Base-by-base conservation (phyloP, 2,797 vertebrate genomes). In the Otus scops region DNA sequence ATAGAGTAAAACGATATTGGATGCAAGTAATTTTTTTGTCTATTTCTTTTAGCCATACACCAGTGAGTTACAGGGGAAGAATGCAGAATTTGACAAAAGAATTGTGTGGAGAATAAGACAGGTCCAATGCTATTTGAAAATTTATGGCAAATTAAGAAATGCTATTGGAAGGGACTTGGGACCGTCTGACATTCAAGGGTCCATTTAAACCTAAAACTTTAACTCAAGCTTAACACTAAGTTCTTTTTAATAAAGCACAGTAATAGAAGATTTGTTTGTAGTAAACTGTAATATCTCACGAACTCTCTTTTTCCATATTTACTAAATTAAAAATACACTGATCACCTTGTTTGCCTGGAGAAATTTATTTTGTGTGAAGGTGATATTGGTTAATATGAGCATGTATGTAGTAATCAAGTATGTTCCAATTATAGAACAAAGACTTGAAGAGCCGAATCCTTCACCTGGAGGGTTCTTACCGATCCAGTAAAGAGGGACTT, bases 401-500 rank as follows among this genome's bases (percentile, higher is more conserved):
- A 7, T 15, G 8, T 70, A 28, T 48, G 50, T 67, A 12, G 14
- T 89, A 85, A 91, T 23, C 24, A 68, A 54, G 10, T 56, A 6
- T 82, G 18, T 56, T 97, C 77, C 77, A 48, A 93, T 89, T 96
- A 15, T 63, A 99, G 99, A 99, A 99, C 97, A 99, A 99, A 96
- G 99, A 99, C 94, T 94, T 99, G 96, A 99, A 98, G 97, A 98
- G 99, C 95, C 98, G 99, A 96, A 98, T 99, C 93, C 74, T 98
- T 97, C 98, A 99, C 97, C 97, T 99, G 76, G 99, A 99, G 96
- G 98, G 98, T 74, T 99, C 99, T 64, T 99, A 99, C 91, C 98
- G 98, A 93, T 98, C 99, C 94, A 99, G 97, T 97, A 99, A 99
- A 95, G 99, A 99, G 94, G 99, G 99, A 12, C 97, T 99, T 84